Evolutionary conservation across 2,888 invertebrate species (phyloP).

Genomic region (Augochlorella aurata): DNA sequence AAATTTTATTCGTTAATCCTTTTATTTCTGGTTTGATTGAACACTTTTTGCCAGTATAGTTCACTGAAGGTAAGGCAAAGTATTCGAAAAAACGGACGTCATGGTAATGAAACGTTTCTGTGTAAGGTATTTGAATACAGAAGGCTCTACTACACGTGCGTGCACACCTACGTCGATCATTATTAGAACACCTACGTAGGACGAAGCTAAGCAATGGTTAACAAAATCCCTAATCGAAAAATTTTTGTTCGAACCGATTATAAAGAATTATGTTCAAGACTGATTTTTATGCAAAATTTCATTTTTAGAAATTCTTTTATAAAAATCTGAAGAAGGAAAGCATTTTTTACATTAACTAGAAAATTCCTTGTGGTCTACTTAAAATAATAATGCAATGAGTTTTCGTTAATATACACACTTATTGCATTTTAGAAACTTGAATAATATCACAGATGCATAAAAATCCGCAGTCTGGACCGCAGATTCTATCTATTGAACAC

Average conservation of each 20-base stretch:
- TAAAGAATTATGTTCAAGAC: neutral
- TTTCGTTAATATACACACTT: too few relatives aligned
- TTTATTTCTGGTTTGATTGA: neutral
- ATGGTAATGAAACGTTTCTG: neutral
- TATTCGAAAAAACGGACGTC: neutral
- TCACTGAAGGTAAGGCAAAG: neutral
- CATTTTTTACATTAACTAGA: too few relatives aligned
- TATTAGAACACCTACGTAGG: neutral
- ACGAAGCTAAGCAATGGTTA: neutral
- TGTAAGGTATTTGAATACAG: neutral
- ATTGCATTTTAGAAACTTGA: too few relatives aligned
- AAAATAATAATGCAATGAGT: too few relatives aligned
- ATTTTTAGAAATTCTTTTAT: too few relatives aligned
- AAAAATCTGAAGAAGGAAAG: too few relatives aligned
- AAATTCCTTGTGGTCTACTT: too few relatives aligned
- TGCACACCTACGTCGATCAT: neutral
- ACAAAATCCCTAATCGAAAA: neutral
- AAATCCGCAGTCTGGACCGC: too few relatives aligned
- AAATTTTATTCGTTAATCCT: too few relatives aligned
- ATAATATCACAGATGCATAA: too few relatives aligned
- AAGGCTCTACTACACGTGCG: neutral
- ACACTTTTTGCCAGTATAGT: neutral
- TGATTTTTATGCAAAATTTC: too few relatives aligned
- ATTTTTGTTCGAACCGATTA: neutral
- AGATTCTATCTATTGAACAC: too few relatives aligned